Base-by-base conservation (phyloP, 2,888 invertebrate species). In the Vandiemenella viatica region DNA sequence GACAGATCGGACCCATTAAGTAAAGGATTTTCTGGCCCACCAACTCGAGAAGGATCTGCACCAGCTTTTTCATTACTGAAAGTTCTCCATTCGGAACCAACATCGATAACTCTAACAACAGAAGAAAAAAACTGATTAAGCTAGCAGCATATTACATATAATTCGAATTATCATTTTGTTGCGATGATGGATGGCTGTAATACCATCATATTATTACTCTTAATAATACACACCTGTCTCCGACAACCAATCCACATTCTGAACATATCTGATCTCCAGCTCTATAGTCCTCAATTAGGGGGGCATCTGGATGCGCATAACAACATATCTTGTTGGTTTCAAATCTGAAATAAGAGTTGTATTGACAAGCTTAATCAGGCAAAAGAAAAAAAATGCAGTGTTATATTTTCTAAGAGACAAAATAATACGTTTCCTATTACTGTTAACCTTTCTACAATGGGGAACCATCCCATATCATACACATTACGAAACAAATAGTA, bases 11-110 rank as follows among this genome's bases (percentile, higher is more conserved):
- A 88, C 1, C 97, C 95, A 59, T 88, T 89, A 1, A 99, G 72
- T 3, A 99, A 71, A 0, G 93, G 91, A 71, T 99, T 99, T 72
- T 99, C 98, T 0, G 97, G 92, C 0, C 96, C 96, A 73, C 98
- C 98, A 55, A 99, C 98, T 85, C 98, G 95, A 69, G 95, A 95
- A 4, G 97, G 96, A 68, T 99, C 98, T 0, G 89, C 90, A 7
- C 91, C 88, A 47, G 85, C 83, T 63, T 95, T 96, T 64, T 99
- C 98, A 66, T 97, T 98, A 62, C 93, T 95, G 68, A 99, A 99
- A 51, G 97, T 98, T 65, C 98, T 78, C 98, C 98, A 99, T 69
- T 99, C 98, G 4, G 97, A 96, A 26, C 98, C 96, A n/a, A 99
- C 98, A 69, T 99, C 98, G 56, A 99, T 95, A 1, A 98, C 93